Conservation (phyloP, 2,888 invertebrate genomes). For the Dynastes tityus region DNA sequence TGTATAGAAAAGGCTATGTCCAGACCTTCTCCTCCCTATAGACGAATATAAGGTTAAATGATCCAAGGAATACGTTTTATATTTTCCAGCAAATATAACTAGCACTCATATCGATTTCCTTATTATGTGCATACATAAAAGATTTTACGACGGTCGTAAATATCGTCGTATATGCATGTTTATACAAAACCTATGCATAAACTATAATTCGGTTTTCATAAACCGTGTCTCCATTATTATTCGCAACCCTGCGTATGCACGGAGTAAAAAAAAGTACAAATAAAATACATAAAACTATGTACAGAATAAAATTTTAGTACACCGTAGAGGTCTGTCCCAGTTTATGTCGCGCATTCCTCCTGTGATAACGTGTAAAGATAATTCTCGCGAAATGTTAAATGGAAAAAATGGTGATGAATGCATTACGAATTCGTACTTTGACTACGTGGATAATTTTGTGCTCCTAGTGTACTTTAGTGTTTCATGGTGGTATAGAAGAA, state of each 20-base stretch:
- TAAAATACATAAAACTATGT: conserved; percentile 23
- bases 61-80: conserved; percentile 58
- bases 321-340: conserved; percentile 1
- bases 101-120: conserved; percentile 48
- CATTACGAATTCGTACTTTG: conserved; percentile 1
- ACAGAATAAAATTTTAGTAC: conserved; percentile 21
- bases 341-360: conserved; percentile 19
- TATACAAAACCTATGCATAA: conserved; percentile 38
- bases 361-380: conserved; percentile 7
- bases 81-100: conserved; percentile 55
- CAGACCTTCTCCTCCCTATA: conserved; percentile 55
- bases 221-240: conserved; percentile 29
- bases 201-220: conserved; percentile 43
- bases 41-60: conserved; percentile 59
- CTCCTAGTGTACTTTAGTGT: too few species aligned
- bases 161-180: conserved; percentile 39
- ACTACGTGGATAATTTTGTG: neutral
- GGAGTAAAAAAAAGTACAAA: conserved; percentile 8
- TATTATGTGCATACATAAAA: conserved; percentile 46
- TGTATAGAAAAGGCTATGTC: conserved; percentile 53
- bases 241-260: conserved; percentile 11
- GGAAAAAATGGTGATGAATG: conserved; percentile 29
- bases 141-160: conserved; percentile 48
- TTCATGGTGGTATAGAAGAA: too few species aligned
- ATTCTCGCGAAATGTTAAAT: conserved; percentile 20